phyloP scores from a whole-genome alignment of 53 echinoderm and acorn worm genomes.

The Actinopyga echinites region DNA sequence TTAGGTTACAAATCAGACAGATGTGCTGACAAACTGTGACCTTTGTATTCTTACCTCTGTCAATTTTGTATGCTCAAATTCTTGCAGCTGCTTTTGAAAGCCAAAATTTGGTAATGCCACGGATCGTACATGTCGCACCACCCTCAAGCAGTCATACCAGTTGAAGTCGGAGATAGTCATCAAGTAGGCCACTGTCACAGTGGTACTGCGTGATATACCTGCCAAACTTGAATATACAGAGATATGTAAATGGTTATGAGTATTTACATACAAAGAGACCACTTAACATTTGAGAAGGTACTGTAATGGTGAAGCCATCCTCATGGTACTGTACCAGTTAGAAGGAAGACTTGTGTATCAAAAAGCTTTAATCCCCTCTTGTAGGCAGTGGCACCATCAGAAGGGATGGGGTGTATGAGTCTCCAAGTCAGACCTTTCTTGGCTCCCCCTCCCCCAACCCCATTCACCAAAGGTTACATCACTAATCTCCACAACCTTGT shows the following conservation, averaged over 20 bases:
- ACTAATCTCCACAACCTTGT: too few relatives aligned
- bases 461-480: too few relatives aligned
- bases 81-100: slow-evolving; percentile 93
- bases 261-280: too few relatives aligned
- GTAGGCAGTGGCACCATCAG: too few relatives aligned
- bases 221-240: slow-evolving; percentile 62
- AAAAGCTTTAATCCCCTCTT: too few relatives aligned
- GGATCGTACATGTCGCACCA: slow-evolving; percentile 62
- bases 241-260: not conserved
- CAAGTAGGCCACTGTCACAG: slow-evolving; percentile 93
- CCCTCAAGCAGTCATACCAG: slow-evolving; percentile 90
- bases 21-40: too few relatives aligned
- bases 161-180: slow-evolving; percentile 83
- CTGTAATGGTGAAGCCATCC: not conserved
- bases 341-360: too few relatives aligned
- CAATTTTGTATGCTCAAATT: slow-evolving; percentile 78
- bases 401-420: too few relatives aligned
- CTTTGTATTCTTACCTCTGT: slow-evolving; percentile 52
- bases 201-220: slow-evolving; percentile 93
- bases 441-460: too few relatives aligned
- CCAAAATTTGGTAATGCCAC: slow-evolving; percentile 98
- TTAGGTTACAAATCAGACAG: too few relatives aligned
- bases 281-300: not conserved
- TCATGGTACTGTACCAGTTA: too few relatives aligned
- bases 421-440: too few relatives aligned